Evolutionary conservation across 2,888 invertebrate genomes (phyloP).

Genomic region (Drosophila melanosoma): DNA sequence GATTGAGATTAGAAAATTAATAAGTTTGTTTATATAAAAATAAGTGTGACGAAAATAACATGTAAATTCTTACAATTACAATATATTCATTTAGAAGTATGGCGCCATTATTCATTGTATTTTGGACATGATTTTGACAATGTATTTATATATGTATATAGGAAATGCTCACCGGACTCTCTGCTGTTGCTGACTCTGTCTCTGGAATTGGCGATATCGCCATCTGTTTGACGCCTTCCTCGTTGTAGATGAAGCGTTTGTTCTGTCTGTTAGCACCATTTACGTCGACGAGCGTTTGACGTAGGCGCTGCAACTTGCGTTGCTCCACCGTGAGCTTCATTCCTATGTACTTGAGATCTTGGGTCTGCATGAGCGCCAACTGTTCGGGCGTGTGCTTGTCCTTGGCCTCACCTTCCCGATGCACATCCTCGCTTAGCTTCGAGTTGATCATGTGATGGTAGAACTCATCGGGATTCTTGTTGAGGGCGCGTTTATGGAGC

Average conservation of each 20-base stretch:
- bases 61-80: background rate
- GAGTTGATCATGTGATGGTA: slow-evolving; percentile 99
- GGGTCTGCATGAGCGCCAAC: slow-evolving; percentile 94
- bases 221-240: slow-evolving; percentile 86
- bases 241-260: slow-evolving; percentile 92
- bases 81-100: background rate
- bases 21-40: background rate
- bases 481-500: slow-evolving; percentile 92
- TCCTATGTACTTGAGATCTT: slow-evolving; percentile 95
- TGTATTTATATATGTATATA: background rate
- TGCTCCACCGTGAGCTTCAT: slow-evolving; percentile 94
- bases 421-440: slow-evolving; percentile 87
- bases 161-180: slow-evolving; percentile 20
- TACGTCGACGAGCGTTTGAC: slow-evolving; percentile 92
- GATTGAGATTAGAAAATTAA: background rate
- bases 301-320: slow-evolving; percentile 88
- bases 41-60: background rate
- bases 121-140: background rate
- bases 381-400: slow-evolving; percentile 93
- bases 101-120: background rate
- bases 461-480: slow-evolving; percentile 99
- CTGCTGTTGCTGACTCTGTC: slow-evolving; percentile 88
- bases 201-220: slow-evolving; percentile 61
- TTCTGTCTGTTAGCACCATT: slow-evolving; percentile 90
- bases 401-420: slow-evolving; percentile 89